These are phyloP conservation scores for Phasia obesa DNA, from an alignment of 2,888 invertebrate genomes.

Conservation along the genomic window DNA sequence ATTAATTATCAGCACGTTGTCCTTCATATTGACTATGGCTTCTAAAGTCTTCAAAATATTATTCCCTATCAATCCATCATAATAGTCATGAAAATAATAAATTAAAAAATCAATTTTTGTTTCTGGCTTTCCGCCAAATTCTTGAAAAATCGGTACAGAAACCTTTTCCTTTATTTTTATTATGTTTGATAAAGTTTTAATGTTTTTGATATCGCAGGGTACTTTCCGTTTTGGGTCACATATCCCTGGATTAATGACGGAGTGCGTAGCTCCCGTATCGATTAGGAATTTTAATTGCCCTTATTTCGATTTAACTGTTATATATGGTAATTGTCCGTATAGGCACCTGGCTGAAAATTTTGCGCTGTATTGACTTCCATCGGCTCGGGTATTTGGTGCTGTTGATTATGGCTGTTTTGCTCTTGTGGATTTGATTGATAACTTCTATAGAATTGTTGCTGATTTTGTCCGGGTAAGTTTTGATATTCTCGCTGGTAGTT, in stretches of 20 bases:
- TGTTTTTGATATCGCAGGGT: slow-evolving; percentile 5
- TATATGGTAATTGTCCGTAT: slow-evolving; percentile 42
- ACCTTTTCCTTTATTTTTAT: slow-evolving; percentile 19
- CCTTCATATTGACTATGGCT: slow-evolving; percentile 4
- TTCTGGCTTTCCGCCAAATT: not conserved
- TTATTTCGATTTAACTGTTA: slow-evolving; percentile 31
- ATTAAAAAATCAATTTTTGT: slow-evolving; percentile 5
- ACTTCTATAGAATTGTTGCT: not conserved
- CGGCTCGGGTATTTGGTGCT: slow-evolving; percentile 3
- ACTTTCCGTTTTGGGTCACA: slow-evolving; percentile 17
- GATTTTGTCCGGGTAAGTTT: slow-evolving; percentile 2
- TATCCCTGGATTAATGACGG: slow-evolving; percentile 31
- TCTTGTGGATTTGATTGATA: not conserved
- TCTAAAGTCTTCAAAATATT: slow-evolving; percentile 3
- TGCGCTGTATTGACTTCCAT: slow-evolving; percentile 15
- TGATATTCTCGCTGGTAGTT: not conserved
- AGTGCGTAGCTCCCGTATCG: slow-evolving; percentile 41
- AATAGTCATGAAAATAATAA: slow-evolving; percentile 9
- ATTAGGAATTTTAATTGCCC: slow-evolving; percentile 35
- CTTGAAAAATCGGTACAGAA: slow-evolving; percentile 6
- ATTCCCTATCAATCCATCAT: slow-evolving; percentile 4
- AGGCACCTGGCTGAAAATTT: slow-evolving; percentile 33
- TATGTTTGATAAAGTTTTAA: slow-evolving; percentile 1
- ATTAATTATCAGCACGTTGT: slow-evolving; percentile 5
- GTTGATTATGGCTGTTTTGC: slow-evolving; percentile 1